A percentile compares a stretch with the other conserved stretches of the same genome.
These are phyloP conservation scores for Trilocha varians DNA, from an alignment of 2,888 invertebrate genomes.

Conservation along the genomic window DNA sequence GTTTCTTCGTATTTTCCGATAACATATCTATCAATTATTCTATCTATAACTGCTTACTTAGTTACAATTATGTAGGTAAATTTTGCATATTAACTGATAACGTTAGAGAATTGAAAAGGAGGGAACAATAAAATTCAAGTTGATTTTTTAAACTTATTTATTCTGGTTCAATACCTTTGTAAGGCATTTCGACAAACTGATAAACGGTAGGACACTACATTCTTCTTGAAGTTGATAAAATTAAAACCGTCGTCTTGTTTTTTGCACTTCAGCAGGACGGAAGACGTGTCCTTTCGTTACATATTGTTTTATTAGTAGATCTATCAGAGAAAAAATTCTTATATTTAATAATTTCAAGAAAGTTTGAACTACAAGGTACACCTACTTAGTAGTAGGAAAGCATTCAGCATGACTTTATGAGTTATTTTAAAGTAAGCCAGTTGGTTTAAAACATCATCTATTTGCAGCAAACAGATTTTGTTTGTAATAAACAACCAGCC, in stretches of 20 bases:
- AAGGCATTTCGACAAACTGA: slow-evolving; percentile 53
- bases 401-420: slow-evolving; percentile 61
- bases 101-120: not conserved
- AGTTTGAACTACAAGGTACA: slow-evolving; percentile 52
- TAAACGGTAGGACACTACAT: slow-evolving; percentile 55
- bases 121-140: not conserved
- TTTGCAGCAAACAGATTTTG: slow-evolving; percentile 13
- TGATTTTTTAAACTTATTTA: slow-evolving; percentile 20
- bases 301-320: slow-evolving; percentile 34
- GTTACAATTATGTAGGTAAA: too few species aligned
- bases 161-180: slow-evolving; percentile 67
- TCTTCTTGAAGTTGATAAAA: slow-evolving; percentile 23
- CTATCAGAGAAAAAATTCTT: slow-evolving; percentile 56
- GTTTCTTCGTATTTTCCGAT: too few species aligned
- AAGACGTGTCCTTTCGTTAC: slow-evolving; percentile 43
- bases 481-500: slow-evolving; percentile 13
- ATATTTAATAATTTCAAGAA: slow-evolving; percentile 61
- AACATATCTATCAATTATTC: too few species aligned
- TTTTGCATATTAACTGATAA: not conserved
- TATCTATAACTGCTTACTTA: too few species aligned
- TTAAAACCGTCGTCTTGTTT: slow-evolving; percentile 29
- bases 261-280: slow-evolving; percentile 54
- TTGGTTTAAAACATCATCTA: too few species aligned
- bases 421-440: slow-evolving; percentile 12
- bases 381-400: slow-evolving; percentile 57